These are phyloP conservation scores for Perodicticus potto DNA, from an alignment of 2,797 vertebrate species.

Conservation along the genomic window DNA sequence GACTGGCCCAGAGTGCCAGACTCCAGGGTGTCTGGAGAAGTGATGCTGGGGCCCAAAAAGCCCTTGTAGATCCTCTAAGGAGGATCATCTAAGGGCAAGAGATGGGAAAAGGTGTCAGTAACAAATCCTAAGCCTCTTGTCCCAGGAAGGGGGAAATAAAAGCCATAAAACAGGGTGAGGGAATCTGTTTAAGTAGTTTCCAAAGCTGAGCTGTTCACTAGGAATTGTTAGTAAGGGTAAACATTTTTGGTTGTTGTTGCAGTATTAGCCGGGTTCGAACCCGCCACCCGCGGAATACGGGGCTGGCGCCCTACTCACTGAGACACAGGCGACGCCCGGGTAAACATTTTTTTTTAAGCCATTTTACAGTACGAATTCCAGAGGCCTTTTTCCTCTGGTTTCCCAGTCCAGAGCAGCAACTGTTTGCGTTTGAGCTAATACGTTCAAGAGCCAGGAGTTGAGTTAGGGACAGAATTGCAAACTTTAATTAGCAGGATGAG, in stretches of 20 bases:
- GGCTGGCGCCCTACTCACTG: too few species aligned
- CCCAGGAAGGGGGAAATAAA: background rate
- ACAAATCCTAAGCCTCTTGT: background rate
- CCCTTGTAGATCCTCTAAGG: too few species aligned
- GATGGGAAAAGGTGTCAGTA: background rate
- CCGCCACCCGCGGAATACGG: too few species aligned
- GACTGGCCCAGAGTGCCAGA: background rate
- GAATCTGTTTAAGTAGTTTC: background rate
- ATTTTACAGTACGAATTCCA: background rate
- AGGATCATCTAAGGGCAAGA: background rate
- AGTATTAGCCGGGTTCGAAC: too few species aligned
- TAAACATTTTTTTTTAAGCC: background rate
- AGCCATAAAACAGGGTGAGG: background rate
- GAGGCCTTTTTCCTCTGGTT: background rate
- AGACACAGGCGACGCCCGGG: too few species aligned
- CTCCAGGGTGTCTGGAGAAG: background rate
- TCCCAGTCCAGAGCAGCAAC: slow-evolving; percentile 15
- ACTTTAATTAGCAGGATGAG: slow-evolving; percentile 71
- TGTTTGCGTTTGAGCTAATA: slow-evolving; percentile 64
- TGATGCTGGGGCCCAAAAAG: background rate
- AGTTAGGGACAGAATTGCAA: slow-evolving; percentile 42
- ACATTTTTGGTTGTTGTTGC: background rate
- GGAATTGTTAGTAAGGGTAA: background rate
- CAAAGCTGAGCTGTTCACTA: background rate
- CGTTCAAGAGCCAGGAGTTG: background rate